Evolutionary conservation across 2,113 vertebrate genomes (phyloP), one percentile per base, ranked within the genome.

Genomic region (Brachyhypopomus occidentalis): DNA sequence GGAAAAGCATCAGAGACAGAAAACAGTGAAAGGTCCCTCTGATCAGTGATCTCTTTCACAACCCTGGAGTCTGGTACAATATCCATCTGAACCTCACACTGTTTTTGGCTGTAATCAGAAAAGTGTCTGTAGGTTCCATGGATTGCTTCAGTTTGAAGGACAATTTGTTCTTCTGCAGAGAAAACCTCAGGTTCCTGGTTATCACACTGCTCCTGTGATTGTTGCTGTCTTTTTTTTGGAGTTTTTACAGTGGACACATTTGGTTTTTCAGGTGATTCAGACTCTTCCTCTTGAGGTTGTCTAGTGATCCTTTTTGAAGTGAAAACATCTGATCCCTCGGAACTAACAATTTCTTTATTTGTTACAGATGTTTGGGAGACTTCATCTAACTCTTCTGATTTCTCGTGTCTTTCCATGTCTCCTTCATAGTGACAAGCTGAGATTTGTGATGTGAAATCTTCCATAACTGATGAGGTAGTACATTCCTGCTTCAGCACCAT

Each of bases 1-100:
- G 80, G 82, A 72, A 85, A 88, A 27, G 86, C 56, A 72, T 89
- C 88, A 56, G 88, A 86, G 38, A 81, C 25, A 75, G 80, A 87
- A 25, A 86, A 81, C 74, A 87, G 81, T 56, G 84, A 89, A 58
- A 72, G 16, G 56, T 90, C 83, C 79, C 83, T 80, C 60, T 55
- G 67, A 23, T 83, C 76, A 73, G 12, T n/a, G 2, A 52, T 34
- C 20, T 89, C 81, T 25, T 12, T n/a, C 59, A 81, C 79, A 30
- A 69, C 60, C 45, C 30, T 72, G 66, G 78, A 83, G 84, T 78
- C 17, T 78, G 48, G 20, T 59, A 27, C 11, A 12, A 17, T 55
- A 20, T 66, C 38, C 41, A 41, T 56, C 11, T 78, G 74, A 8
- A 23, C 38, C 17, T 69, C 16, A 7, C 3, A 8, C 45, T 72